A percentile compares a stretch with the other conserved stretches of the same genome.
phyloP scores from a whole-genome alignment of 2,888 invertebrate genomes.

The Lasioglossum morio region DNA sequence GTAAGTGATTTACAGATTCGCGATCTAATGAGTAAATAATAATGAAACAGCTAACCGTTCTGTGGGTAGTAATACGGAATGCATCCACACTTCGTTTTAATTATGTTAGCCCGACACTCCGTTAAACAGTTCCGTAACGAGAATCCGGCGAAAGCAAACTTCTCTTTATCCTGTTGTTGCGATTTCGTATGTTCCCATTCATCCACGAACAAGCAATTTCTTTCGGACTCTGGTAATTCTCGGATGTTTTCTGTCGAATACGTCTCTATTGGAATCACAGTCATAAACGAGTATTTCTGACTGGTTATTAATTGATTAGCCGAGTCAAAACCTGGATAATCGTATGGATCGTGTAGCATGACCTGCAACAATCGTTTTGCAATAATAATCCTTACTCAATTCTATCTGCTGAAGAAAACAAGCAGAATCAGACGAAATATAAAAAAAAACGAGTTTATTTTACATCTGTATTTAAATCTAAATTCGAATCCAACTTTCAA shows the following conservation, averaged over 20 bases:
- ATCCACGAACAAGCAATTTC: slow-evolving; percentile 87
- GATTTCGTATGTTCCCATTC: slow-evolving; percentile 82
- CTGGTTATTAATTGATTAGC: slow-evolving; percentile 87
- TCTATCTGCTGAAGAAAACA: not conserved
- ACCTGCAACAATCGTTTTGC: slow-evolving; percentile 82
- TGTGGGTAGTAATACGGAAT: slow-evolving; percentile 87
- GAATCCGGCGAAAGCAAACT: slow-evolving; percentile 81
- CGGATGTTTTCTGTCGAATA: slow-evolving; percentile 87
- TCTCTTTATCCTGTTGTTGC: not conserved
- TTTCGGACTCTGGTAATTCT: slow-evolving; percentile 84
- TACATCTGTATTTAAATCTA: too few relatives aligned
- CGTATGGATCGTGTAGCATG: slow-evolving; percentile 88
- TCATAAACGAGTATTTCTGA: slow-evolving; percentile 87
- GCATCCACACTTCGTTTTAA: slow-evolving; percentile 86
- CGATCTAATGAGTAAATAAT: not conserved
- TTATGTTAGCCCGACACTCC: slow-evolving; percentile 86
- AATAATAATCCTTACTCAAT: not conserved
- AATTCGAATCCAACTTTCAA: too few relatives aligned
- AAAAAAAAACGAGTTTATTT: too few relatives aligned
- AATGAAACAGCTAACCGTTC: slow-evolving; percentile 77
- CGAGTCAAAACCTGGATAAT: slow-evolving; percentile 88
- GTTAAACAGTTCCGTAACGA: slow-evolving; percentile 89
- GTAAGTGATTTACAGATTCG: not conserved
- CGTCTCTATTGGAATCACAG: slow-evolving; percentile 88
- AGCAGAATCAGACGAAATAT: not conserved